Evolutionary conservation across 2,113 vertebrate species (phyloP).

Genomic region (Perca flavescens): DNA sequence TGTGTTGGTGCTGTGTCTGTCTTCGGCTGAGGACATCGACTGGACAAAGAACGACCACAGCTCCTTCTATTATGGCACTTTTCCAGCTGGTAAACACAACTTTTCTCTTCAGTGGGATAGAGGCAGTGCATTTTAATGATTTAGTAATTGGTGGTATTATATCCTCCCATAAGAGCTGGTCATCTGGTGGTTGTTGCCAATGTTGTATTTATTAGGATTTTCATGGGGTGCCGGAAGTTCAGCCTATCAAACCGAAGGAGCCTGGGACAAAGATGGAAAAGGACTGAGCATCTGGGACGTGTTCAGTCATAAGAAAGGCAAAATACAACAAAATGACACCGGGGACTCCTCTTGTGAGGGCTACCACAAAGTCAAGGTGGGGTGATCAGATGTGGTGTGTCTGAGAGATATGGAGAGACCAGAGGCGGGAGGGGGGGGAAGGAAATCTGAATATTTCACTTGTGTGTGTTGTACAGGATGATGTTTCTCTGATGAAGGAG

Average conservation of each 20-base stretch:
- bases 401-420: neutral
- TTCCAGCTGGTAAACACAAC: conserved; percentile 87
- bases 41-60: conserved; percentile 89
- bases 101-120: neutral
- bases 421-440: neutral
- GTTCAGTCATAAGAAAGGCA: conserved; percentile 90
- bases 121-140: neutral
- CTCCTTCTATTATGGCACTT: conserved; percentile 95
- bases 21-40: conserved; percentile 84
- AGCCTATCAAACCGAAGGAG: conserved; percentile 95
- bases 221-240: conserved; percentile 95
- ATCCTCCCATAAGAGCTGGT: neutral
- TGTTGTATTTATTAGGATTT: conserved; percentile 85
- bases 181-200: neutral
- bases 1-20: conserved; percentile 81
- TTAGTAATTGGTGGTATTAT: neutral
- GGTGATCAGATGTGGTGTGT: neutral
- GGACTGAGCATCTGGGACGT: conserved; percentile 94
- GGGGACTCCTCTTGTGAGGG: conserved; percentile 91
- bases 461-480: conserved; percentile 84
- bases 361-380: conserved; percentile 92
- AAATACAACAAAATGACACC: conserved; percentile 85
- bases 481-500: conserved; percentile 90
- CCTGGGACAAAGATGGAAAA: conserved; percentile 95
- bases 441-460: neutral